Percentiles rank a stretch among this genome's conserved stretches.
Conservation (phyloP, 1,140 invertebrate genomes). For the Caenorhabditis remanei region DNA sequence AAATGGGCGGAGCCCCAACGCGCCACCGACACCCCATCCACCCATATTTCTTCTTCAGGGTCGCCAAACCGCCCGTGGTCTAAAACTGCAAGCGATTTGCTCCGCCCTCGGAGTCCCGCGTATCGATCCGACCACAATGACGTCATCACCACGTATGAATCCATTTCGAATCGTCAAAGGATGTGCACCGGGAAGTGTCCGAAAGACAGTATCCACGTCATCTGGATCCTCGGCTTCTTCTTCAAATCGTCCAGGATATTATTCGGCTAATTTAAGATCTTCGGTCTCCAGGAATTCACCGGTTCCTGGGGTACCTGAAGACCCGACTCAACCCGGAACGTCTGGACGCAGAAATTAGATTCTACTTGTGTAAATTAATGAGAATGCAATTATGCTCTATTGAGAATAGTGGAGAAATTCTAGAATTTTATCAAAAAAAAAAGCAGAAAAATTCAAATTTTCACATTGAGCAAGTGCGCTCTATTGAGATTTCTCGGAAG, state of each 20-base stretch:
- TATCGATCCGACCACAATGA: slow-evolving; percentile 22
- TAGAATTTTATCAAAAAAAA: too few relatives aligned
- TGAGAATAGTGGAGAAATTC: too few relatives aligned
- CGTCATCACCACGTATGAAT: slow-evolving; percentile 57
- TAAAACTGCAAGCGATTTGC: slow-evolving; percentile 95
- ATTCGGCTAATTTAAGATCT: not conserved
- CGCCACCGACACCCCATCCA: too few relatives aligned
- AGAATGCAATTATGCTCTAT: too few relatives aligned
- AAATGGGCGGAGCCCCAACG: too few relatives aligned
- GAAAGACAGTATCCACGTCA: slow-evolving; percentile 57
- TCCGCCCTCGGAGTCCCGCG: slow-evolving; percentile 86
- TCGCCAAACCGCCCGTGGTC: slow-evolving; percentile 91
- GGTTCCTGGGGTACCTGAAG: not conserved
- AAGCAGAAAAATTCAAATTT: too few relatives aligned
- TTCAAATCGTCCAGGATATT: slow-evolving; percentile 30
- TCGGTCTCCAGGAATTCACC: not conserved
- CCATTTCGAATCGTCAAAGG: slow-evolving; percentile 66
- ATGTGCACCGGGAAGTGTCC: slow-evolving; percentile 69
- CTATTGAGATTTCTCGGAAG: too few relatives aligned
- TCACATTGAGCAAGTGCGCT: too few relatives aligned
- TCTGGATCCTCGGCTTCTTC: not conserved
- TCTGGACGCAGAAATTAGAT: not conserved
- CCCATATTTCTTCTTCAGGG: slow-evolving; percentile 79
- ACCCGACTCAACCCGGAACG: not conserved
- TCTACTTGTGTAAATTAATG: too few relatives aligned